These are phyloP conservation scores for Conus canariensis DNA, from an alignment of 2,888 invertebrate species.

Conservation along the genomic window DNA sequence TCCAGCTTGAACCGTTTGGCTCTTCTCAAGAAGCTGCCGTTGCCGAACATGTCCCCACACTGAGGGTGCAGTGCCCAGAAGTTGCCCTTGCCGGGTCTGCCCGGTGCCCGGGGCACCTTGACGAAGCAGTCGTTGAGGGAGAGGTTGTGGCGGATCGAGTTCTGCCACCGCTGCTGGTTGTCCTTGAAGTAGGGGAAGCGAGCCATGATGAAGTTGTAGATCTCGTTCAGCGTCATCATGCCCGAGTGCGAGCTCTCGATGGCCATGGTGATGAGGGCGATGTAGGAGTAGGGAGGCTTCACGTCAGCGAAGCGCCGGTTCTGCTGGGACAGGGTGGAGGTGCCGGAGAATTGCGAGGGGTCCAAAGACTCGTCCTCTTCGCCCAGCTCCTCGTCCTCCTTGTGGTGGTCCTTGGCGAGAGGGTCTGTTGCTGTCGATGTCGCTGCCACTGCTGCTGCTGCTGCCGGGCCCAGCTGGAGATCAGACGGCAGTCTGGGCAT, in stretches of 20 bases:
- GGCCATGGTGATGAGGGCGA: constrained; percentile 99
- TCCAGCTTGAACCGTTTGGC: constrained; percentile 75
- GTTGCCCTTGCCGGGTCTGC: constrained; percentile 77
- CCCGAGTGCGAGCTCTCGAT: constrained; percentile 99
- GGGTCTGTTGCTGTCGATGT: background rate
- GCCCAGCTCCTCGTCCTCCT: background rate
- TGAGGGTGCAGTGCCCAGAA: constrained; percentile 78
- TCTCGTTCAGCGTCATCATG: constrained; percentile 93
- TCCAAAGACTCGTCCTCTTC: constrained; percentile 41
- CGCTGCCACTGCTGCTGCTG: background rate
- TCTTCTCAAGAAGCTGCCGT: constrained; percentile 77
- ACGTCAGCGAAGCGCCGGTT: constrained; percentile 84
- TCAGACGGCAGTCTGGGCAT: background rate
- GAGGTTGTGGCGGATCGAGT: constrained; percentile 88
- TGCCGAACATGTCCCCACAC: constrained; percentile 78
- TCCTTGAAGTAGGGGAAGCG: constrained; percentile 91
- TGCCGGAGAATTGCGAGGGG: constrained; percentile 41
- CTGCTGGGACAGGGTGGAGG: constrained; percentile 64
- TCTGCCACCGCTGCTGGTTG: constrained; percentile 87
- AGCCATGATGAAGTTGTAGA: constrained; percentile 95
- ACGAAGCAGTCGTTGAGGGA: constrained; percentile 98
- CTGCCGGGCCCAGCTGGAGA: background rate
- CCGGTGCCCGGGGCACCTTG: constrained; percentile 84
- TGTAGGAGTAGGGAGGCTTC: constrained; percentile 99
- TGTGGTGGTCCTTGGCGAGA: background rate